Evolutionary conservation across 1,140 invertebrate genomes (phyloP), one percentile per base, ranked within the genome.

Genomic region (Formica selysi): DNA sequence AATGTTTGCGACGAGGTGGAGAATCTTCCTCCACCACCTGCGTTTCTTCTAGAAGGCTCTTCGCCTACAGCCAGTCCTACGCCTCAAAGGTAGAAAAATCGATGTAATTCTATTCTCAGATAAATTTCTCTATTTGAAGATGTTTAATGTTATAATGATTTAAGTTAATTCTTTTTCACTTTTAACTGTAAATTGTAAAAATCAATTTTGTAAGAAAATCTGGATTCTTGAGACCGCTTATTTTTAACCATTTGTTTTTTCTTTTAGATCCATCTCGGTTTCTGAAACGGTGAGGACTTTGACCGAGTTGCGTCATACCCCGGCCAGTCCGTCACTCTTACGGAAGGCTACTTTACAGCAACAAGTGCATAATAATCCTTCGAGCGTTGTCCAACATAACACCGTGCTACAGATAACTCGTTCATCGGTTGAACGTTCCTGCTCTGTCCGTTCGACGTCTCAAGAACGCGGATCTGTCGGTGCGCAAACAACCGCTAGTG

Each of bases 271-370:
- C 26, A 92, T 95, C 41, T 95, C 95, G 8, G 98, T 98, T n/a
- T 98, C 98, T 3, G 98, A 98, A 94, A 98, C 98, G 1, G 97
- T 98, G 13, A 97, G 98, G 92, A 98, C 97, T 29, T 93, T 98
- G 78, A 98, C 98, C 0, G 98, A 98, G 92, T 94, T 98, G 83
- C 97, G 97, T 91, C 98, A 98, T 93, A 98, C 97, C 88, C 98
- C 98, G 0, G 97, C 98, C 1, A 98, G 98, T 91, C 98, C 98
- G 1, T 97, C 97, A 76, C 95, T 97, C 3, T 95, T 98, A 19
- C 96, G 98, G 7, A 96, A 97, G 38, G 89, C 94, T 83, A 90
- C 93, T 13, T 86, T 87, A 0, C 90, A 92, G 13, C 84, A 89
- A n/a, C 93, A 93, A 26, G 84, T 80, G 51, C 91, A 92, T 57